Evolutionary conservation across 2,113 vertebrate species (phyloP).

Genomic region (Rhabdomys dilectus): DNA sequence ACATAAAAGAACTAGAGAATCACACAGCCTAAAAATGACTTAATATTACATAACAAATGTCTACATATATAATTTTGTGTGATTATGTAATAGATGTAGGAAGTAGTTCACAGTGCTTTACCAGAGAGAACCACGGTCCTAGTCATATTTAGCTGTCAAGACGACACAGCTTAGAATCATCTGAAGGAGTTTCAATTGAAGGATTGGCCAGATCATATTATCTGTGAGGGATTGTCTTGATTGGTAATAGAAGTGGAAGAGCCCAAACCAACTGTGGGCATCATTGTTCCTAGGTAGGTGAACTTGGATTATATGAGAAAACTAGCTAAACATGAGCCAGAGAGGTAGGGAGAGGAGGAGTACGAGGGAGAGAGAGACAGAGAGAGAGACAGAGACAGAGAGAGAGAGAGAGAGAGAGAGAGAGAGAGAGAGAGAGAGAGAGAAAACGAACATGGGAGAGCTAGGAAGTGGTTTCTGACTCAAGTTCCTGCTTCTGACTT

Average conservation of each 20-base stretch:
- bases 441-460: neutral
- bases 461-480: neutral
- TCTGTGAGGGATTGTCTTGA: neutral
- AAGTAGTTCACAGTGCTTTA: neutral
- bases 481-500: neutral
- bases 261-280: neutral
- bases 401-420: too few species aligned
- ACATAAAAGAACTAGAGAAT: neutral
- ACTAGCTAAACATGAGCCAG: neutral
- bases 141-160: neutral
- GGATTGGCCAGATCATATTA: neutral
- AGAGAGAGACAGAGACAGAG: fast-evolving
- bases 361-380: fast-evolving
- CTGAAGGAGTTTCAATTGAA: neutral
- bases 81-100: neutral
- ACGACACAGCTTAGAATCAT: neutral
- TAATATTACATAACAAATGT: neutral
- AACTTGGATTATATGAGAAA: neutral
- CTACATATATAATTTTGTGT: neutral
- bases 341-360: neutral
- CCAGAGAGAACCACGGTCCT: too few species aligned
- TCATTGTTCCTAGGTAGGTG: neutral
- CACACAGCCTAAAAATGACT: neutral
- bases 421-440: fast-evolving
- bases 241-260: neutral